These are phyloP conservation scores for Xenus cinereus DNA, from an alignment of 2,113 vertebrate species.

Conservation along the genomic window DNA sequence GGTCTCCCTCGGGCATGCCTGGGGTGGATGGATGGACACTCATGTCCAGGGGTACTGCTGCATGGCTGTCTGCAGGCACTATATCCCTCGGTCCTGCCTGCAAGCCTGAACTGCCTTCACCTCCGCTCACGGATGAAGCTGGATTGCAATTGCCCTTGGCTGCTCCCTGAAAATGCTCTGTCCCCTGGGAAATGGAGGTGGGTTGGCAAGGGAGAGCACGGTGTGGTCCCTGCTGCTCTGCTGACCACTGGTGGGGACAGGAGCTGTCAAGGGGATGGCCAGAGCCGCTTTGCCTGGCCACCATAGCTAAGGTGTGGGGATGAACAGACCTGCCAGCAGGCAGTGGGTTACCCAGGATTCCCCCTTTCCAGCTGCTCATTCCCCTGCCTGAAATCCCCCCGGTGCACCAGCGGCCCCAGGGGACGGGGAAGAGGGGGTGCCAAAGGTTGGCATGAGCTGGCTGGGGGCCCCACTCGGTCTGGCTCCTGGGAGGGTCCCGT, in stretches of 20 bases:
- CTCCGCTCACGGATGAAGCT: background rate
- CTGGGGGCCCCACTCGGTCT: background rate
- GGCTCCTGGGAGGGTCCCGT: background rate
- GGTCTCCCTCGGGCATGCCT: background rate
- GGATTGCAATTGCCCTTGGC: background rate
- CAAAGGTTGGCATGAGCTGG: background rate
- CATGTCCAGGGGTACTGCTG: background rate
- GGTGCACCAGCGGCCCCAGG: accelerated
- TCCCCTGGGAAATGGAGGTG: background rate
- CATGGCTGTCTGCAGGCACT: background rate
- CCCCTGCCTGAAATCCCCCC: background rate
- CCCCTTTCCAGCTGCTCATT: background rate
- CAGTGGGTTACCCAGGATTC: background rate
- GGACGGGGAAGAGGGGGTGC: background rate
- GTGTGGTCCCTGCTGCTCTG: background rate
- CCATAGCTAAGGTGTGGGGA: background rate
- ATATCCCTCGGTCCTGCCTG: background rate
- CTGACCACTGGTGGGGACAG: accelerated
- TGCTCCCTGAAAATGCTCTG: background rate
- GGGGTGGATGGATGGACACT: background rate
- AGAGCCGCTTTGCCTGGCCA: background rate
- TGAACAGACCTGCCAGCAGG: background rate
- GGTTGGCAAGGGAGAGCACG: background rate
- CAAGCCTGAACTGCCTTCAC: background rate
- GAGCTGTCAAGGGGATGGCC: background rate